A percentile compares a stretch with the other conserved stretches of the same genome.
phyloP scores from a whole-genome alignment of 1,140 invertebrate species.

The Lordiphosa clarofinis region DNA sequence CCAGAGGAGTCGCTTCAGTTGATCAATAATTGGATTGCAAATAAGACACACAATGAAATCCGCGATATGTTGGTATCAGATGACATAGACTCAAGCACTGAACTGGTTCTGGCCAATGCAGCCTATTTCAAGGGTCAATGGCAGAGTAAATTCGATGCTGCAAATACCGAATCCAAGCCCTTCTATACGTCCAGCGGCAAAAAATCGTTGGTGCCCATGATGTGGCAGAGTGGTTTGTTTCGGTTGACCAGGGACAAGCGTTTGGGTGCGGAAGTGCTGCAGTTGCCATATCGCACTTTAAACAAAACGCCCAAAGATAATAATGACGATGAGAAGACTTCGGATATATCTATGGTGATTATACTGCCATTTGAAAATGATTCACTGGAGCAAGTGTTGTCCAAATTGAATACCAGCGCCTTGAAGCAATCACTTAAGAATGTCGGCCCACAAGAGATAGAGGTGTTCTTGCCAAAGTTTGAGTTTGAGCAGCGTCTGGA shows the following conservation, averaged over 20 bases:
- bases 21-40: slow-evolving; percentile 92
- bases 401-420: slow-evolving; percentile 82
- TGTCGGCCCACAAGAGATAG: slow-evolving; percentile 84
- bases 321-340: slow-evolving; percentile 63
- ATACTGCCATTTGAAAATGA: slow-evolving; percentile 85
- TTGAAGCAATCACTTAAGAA: slow-evolving; percentile 85
- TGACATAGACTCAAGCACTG: slow-evolving; percentile 83
- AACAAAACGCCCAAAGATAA: slow-evolving; percentile 50
- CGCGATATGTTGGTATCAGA: slow-evolving; percentile 85
- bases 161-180: slow-evolving; percentile 78
- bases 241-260: slow-evolving; percentile 87
- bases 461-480: slow-evolving; percentile 91
- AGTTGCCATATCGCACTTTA: slow-evolving; percentile 88
- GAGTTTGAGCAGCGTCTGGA: slow-evolving; percentile 85
- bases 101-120: slow-evolving; percentile 91
- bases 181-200: slow-evolving; percentile 88
- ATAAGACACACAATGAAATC: slow-evolving; percentile 89
- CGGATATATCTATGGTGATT: slow-evolving; percentile 91
- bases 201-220: slow-evolving; percentile 85
- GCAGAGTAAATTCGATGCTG: slow-evolving; percentile 87
- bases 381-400: slow-evolving; percentile 82
- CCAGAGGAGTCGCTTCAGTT: slow-evolving; percentile 81
- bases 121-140: slow-evolving; percentile 92
- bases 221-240: slow-evolving; percentile 91
- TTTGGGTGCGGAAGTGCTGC: slow-evolving; percentile 89